Percentiles rank a stretch among this genome's conserved stretches.
These are phyloP conservation scores for Ennomos quercinarius DNA, from an alignment of 2,888 invertebrate genomes.

Conservation along the genomic window DNA sequence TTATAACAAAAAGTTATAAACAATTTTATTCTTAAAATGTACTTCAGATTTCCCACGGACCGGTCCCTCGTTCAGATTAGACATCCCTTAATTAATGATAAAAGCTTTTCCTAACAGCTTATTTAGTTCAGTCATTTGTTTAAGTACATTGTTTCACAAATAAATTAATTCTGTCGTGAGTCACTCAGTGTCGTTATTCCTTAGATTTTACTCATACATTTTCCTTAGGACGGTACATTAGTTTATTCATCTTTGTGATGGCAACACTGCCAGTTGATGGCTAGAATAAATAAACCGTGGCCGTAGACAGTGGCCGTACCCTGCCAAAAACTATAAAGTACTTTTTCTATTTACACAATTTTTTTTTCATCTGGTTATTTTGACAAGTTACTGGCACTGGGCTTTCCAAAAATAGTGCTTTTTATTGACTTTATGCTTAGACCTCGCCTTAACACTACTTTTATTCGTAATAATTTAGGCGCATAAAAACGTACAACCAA, in stretches of 20 bases:
- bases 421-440: too few species aligned
- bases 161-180: conserved; percentile 16
- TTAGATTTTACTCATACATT: conserved; percentile 30
- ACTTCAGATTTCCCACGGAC: conserved; percentile 1
- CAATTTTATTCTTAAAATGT: too few species aligned
- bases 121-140: conserved; percentile 13
- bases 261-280: conserved; percentile 50
- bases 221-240: conserved; percentile 41
- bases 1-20: too few species aligned
- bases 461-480: too few species aligned
- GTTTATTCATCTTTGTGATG: conserved; percentile 47
- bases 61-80: conserved; percentile 2
- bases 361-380: too few species aligned
- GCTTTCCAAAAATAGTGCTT: too few species aligned
- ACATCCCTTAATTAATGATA: conserved; percentile 11
- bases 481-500: too few species aligned
- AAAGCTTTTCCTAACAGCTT: conserved; percentile 9
- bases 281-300: conserved; percentile 46
- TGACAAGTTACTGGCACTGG: too few species aligned
- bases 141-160: conserved; percentile 16
- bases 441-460: too few species aligned
- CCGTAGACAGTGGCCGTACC: too few species aligned
- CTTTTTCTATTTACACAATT: too few species aligned
- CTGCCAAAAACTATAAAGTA: too few species aligned
- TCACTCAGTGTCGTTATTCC: conserved; percentile 11